These are phyloP conservation scores for Ophiothrix spiculata DNA, from an alignment of 35 echinoderm and acorn worm species.

Conservation along the genomic window DNA sequence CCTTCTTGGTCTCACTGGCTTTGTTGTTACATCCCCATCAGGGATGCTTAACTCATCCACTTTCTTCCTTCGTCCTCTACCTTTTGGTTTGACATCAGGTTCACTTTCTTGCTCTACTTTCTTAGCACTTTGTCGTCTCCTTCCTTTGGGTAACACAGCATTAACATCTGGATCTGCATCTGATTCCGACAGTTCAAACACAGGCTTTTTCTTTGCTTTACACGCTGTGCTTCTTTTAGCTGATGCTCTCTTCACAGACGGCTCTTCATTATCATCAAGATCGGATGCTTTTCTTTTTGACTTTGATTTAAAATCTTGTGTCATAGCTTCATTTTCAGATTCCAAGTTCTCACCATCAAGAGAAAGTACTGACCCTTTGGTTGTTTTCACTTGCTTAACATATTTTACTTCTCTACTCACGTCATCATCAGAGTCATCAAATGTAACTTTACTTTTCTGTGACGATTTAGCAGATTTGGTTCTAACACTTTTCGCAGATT, in stretches of 20 bases:
- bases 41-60: background rate
- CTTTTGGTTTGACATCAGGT: no score
- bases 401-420: background rate
- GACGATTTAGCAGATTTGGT: background rate
- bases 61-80: background rate
- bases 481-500: conserved; percentile 12
- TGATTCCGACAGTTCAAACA: background rate
- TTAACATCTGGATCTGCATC: background rate
- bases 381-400: background rate
- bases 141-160: background rate
- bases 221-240: conserved; percentile 9
- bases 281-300: background rate
- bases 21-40: background rate
- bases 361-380: background rate
- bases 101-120: no score
- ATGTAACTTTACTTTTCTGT: background rate
- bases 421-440: background rate
- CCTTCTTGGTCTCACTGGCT: background rate
- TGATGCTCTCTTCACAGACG: background rate
- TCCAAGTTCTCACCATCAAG: conserved; percentile 5
- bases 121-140: background rate
- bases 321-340: background rate
- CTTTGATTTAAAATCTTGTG: background rate
- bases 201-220: background rate
- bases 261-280: conserved; percentile 12